Base-by-base conservation (phyloP, 2,797 vertebrate genomes). In the Cirrhinus mrigala region DNA sequence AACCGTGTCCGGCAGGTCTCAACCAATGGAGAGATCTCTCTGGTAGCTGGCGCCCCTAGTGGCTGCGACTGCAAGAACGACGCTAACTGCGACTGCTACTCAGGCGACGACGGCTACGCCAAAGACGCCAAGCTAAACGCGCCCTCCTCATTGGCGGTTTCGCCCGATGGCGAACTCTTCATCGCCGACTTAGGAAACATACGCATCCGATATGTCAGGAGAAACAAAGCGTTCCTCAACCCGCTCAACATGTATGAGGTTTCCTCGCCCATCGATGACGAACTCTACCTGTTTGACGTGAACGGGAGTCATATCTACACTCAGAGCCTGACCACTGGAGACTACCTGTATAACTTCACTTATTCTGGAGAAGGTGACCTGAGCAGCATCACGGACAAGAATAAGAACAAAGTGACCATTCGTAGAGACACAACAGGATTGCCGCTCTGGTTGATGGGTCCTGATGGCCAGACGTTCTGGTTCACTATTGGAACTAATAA, bases 1-100 rank as follows among this genome's bases (percentile, higher is more conserved):
- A 99, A 99, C 94, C 94, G 98, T 68, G 96, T 99, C 77, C 92
- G 98, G 81, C 98, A 97, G 93, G 98, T 99, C 90, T 98, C 97
- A 89, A 98, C 97, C 50, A 97, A 95, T 0, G 98, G 98, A 0
- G 98, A 99, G 92, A 99, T 99, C 93, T 99, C 98, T 0, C 92
- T 99, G 3, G 97, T 99, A 0, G 98, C 98, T 0, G 98, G 98
- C 0, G 97, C 98, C 0, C 97, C 98, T 0, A 98, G 97, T 64
- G 97, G 97, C 93, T 99, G 98, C 11, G 98, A 99, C 93, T 99
- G 98, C 91, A 99, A 99, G 92, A 98, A 97, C 0, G 98, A 99
- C 4, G 97, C 96, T 86, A 99, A 98, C 94, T 99, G 98, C 18
- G 98, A 99, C 88, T 99, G 98, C 89, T 99, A 98, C 92, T 98